Conservation (phyloP, 2,888 invertebrate species). For the Hirudinaria manillensis region DNA sequence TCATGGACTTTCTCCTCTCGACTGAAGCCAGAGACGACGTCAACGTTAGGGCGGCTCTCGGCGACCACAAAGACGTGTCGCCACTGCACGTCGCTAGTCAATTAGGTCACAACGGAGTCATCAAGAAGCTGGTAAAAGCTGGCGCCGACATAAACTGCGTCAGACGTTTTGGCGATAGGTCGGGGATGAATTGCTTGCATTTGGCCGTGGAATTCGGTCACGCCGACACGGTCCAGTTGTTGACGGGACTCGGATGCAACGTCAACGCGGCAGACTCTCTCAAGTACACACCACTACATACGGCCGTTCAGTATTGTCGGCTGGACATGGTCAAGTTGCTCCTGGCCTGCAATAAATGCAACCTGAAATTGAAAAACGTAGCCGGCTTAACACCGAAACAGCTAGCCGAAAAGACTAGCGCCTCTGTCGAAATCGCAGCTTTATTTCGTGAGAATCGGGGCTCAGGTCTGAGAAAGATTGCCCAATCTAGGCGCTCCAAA, state of each 20-base stretch:
- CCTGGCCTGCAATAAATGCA: slow-evolving; percentile 19
- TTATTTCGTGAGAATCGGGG: slow-evolving; percentile 8
- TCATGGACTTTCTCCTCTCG: slow-evolving; percentile 30
- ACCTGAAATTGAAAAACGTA: slow-evolving; percentile 14
- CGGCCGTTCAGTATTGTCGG: slow-evolving; percentile 17
- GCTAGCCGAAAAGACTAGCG: background rate
- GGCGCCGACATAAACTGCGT: slow-evolving; percentile 37
- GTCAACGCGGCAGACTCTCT: slow-evolving; percentile 36
- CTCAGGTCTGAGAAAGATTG: background rate
- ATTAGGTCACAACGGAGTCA: slow-evolving; percentile 35
- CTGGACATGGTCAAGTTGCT: slow-evolving; percentile 22
- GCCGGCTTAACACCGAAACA: slow-evolving; percentile 9
- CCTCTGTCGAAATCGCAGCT: slow-evolving; percentile 4
- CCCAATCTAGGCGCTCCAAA: background rate
- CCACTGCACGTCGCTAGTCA: slow-evolving; percentile 40
- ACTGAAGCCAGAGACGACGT: slow-evolving; percentile 30
- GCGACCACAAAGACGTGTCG: slow-evolving; percentile 36
- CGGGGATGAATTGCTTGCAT: slow-evolving; percentile 37
- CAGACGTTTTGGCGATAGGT: slow-evolving; percentile 27
- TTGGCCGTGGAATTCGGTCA: slow-evolving; percentile 36
- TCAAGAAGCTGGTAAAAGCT: slow-evolving; percentile 33
- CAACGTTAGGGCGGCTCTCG: slow-evolving; percentile 32
- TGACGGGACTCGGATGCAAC: slow-evolving; percentile 30
- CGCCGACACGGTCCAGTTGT: slow-evolving; percentile 30
- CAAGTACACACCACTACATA: slow-evolving; percentile 25